Evolutionary conservation across 1,140 invertebrate species (phyloP), one percentile per base, ranked within the genome.

Genomic region (Holcopasites calliopsidis): DNA sequence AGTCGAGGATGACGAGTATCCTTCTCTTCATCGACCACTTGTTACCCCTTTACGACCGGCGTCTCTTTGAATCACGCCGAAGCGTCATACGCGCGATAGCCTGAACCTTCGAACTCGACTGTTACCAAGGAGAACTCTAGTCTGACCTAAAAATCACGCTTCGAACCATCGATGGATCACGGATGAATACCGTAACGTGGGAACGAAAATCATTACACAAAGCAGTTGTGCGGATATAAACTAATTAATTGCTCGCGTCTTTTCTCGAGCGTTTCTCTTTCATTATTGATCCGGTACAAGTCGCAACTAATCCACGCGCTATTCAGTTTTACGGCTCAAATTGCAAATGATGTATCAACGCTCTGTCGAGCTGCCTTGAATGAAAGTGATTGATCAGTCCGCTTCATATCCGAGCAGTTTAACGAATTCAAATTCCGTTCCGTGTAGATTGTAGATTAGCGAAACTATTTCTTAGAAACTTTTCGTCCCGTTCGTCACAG

Each of bases 51-150:
- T 60, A 52, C 55, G 68, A 44, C 58, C 76, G 11, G 8, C 31
- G 44, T 61, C 52, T 47, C 69, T 73, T 74, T 58, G 42, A 40
- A 61, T 49, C 55, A 42, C 23, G 1, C 49, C 28, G 35, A 18
- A 18, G 21, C 31, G 58, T 73, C 58, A 54, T 64, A 71, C 47
- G 73, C n/a, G n/a, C n/a, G n/a, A 76, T 65, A 38, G 13, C 4
- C 23, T 10, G 47, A 68, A 11, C 76, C 76, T 80, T 79, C 70
- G 50, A 75, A 65, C 57, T 68, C 76, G 33, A 77, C 78, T 78
- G 78, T 62, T 61, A 62, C 62, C 79, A 80, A 80, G 76, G 79
- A 68, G 57, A 72, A 42, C 16, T 64, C 38, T 71, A n/a, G 23
- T 6, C 11, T 64, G 75, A 80, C 75, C 54, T 58, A 44, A 71